Evolutionary conservation across 1,140 invertebrate species (phyloP).

Genomic region (Drosophila aff.): DNA sequence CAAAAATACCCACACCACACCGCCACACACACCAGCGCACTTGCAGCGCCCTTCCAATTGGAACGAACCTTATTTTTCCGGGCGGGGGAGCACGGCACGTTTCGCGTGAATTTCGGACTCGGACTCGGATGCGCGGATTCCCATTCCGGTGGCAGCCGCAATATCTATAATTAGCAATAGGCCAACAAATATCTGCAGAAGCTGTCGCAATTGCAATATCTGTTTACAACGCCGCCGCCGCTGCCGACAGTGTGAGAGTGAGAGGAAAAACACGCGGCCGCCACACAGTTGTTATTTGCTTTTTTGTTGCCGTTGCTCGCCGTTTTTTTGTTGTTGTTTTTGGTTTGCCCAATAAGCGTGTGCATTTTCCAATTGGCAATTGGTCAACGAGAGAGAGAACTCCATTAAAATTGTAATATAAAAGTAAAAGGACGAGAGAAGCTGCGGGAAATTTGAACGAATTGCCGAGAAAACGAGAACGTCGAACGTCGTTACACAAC

Average conservation of each 20-base stretch:
- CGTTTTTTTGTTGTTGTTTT: slow-evolving; percentile 32
- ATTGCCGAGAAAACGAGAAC: slow-evolving; percentile 12
- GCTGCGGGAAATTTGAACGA: slow-evolving; percentile 8
- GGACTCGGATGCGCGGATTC: slow-evolving; percentile 25
- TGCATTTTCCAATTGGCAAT: slow-evolving; percentile 10
- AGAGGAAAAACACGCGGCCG: slow-evolving; percentile 47
- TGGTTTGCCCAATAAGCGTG: slow-evolving; percentile 6
- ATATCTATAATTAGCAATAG: slow-evolving; percentile 38
- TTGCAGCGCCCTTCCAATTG: slow-evolving; percentile 28
- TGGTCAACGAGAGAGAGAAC: slow-evolving; percentile 10
- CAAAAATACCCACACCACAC: slow-evolving; percentile 29
- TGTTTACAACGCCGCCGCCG: slow-evolving; percentile 48
- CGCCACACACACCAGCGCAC: slow-evolving; percentile 26
- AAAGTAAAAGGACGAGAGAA: slow-evolving; percentile 9
- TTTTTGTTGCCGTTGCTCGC: slow-evolving; percentile 11
- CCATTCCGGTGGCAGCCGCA: slow-evolving; percentile 35
- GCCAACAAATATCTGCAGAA: slow-evolving; percentile 20
- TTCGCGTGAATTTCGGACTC: slow-evolving; percentile 29
- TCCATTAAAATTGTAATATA: slow-evolving; percentile 11
- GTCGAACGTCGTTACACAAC: slow-evolving; percentile 15
- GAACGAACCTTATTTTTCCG: slow-evolving; percentile 35
- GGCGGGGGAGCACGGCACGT: slow-evolving; percentile 43
- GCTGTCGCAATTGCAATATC: slow-evolving; percentile 40
- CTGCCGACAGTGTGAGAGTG: slow-evolving; percentile 26
- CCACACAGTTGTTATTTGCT: slow-evolving; percentile 24